Evolutionary conservation across 2,797 vertebrate genomes (phyloP), one percentile per base, ranked within the genome.

Genomic region (Mionectes olivaceus): DNA sequence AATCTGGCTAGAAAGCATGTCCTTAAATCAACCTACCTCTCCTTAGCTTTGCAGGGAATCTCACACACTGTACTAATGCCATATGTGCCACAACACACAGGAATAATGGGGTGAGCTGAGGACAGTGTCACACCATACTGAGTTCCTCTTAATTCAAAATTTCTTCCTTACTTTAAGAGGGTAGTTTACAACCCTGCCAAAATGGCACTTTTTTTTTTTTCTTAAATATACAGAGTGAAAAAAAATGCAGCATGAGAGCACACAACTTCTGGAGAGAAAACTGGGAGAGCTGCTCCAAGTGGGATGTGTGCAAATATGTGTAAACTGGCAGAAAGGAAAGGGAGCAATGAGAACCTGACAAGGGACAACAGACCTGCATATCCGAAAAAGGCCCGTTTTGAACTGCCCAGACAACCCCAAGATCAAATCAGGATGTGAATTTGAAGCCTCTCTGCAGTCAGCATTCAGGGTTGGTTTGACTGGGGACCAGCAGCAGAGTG

Each of bases 41-140:
- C 94, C 93, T 90, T 95, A 95, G 95, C 96, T 95, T 96, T 97
- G 94, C 96, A 97, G 95, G 94, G 92, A 97, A 95, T 96, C 94
- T 96, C 94, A 96, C 95, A 95, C 93, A 90, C 94, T 97, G 94
- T 95, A 96, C 96, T 96, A 96, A 96, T 96, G 96, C 96, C 96
- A 96, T 96, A 96, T 97, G 96, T 96, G 96, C 96, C 94, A 94
- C 89, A 94, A 91, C 95, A 95, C 92, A 94, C 87, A 96, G 96
- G 95, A 95, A 96, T 96, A 97, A 95, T 93, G 89, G 96, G 92
- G 96, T 96, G 96, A 96, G 85, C 23, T 96, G 95, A 96, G 96
- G 96, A 96, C 93, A 96, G 94, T 89, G 94, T 95, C 94, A 94
- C 91, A 95, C 88, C 94, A 96, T 90, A 94, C 90, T 87, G 83